These are phyloP conservation scores for Apteryx owenii DNA, from an alignment of 2,113 vertebrate genomes.

Conservation along the genomic window DNA sequence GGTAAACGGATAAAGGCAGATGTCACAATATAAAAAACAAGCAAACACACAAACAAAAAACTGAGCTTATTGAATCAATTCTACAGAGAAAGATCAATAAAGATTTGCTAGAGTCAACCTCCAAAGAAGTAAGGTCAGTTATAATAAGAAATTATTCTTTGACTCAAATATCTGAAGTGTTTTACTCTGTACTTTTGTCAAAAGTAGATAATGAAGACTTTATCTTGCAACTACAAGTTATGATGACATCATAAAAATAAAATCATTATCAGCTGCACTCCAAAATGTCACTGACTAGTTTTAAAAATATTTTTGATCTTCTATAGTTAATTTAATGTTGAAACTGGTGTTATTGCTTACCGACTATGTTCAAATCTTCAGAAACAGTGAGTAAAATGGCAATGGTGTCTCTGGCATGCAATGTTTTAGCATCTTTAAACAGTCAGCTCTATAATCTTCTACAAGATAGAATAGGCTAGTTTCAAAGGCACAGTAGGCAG, in stretches of 20 bases:
- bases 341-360: background rate
- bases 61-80: conserved; percentile 15
- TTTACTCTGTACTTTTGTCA: background rate
- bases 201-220: background rate
- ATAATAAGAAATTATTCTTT: background rate
- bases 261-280: background rate
- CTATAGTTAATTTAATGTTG: background rate
- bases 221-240: background rate
- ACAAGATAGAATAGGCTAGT: background rate
- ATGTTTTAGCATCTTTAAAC: background rate
- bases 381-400: background rate
- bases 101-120: background rate
- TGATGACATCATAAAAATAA: background rate
- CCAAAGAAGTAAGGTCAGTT: background rate
- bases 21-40: conserved; percentile 1
- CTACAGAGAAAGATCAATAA: conserved; percentile 13
- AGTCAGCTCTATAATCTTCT: background rate
- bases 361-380: background rate
- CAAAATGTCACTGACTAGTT: background rate
- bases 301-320: background rate
- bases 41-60: background rate
- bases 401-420: background rate
- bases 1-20: background rate
- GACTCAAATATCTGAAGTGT: background rate
- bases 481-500: background rate